Evolutionary conservation across 2,113 vertebrate species (phyloP).

Genomic region (Ceuthmochares aereus): DNA sequence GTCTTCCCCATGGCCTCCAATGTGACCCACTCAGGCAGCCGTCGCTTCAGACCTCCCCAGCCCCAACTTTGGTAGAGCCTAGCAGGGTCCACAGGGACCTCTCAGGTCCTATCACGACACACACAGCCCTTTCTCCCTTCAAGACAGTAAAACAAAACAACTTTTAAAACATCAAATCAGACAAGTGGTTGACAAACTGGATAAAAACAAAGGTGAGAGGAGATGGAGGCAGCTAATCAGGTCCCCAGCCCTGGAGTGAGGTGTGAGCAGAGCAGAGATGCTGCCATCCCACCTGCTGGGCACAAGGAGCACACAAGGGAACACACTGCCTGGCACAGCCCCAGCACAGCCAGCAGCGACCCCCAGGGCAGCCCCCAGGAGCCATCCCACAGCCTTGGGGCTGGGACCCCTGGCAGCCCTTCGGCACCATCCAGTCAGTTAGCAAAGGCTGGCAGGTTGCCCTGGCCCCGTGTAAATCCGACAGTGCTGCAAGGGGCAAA

Average conservation of each 20-base stretch:
- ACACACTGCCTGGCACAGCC: not conserved
- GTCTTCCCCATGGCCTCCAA: fast-evolving
- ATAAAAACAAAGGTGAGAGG: not conserved
- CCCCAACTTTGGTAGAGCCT: not conserved
- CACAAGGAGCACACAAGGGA: not conserved
- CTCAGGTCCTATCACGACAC: conserved; percentile 31
- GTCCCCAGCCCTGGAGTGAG: not conserved
- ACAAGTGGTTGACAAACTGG: not conserved
- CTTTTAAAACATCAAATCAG: not conserved
- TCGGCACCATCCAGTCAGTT: not conserved
- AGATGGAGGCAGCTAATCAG: conserved; percentile 20
- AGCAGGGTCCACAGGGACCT: not conserved
- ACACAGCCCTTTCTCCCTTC: not conserved
- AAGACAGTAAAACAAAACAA: not conserved
- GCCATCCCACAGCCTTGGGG: not conserved
- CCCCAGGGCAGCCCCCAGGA: not conserved
- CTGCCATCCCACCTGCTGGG: not conserved
- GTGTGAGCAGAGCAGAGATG: not conserved
- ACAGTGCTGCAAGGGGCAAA: fast-evolving
- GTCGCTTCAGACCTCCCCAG: not conserved
- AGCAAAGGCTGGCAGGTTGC: not conserved
- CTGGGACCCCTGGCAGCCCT: not conserved
- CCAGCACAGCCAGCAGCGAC: fast-evolving
- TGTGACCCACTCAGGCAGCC: not conserved
- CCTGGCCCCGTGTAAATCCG: not conserved